Conservation (phyloP, 2,888 invertebrate species). For the Nesidiocoris tenuis region DNA sequence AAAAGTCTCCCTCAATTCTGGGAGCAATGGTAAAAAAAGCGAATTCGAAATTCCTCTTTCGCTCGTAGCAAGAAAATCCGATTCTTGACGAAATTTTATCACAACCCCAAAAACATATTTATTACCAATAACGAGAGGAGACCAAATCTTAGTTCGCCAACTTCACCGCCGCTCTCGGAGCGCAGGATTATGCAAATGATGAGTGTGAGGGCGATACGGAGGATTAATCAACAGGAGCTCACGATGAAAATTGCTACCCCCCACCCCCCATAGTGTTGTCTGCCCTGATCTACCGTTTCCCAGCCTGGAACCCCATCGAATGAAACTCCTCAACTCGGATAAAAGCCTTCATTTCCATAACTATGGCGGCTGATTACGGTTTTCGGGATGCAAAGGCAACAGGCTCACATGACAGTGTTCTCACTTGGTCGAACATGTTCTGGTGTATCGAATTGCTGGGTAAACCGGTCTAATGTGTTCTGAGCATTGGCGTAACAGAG, state of each 20-base stretch:
- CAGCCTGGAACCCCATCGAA: background rate
- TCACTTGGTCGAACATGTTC: background rate
- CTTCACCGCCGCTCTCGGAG: background rate
- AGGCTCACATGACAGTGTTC: background rate
- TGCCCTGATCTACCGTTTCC: background rate
- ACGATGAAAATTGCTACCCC: slow-evolving; percentile 1
- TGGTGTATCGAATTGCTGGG: background rate
- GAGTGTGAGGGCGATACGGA: background rate
- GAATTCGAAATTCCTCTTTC: too few relatives aligned
- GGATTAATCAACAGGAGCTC: slow-evolving; percentile 7
- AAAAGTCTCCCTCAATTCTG: too few relatives aligned
- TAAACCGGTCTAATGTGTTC: too few relatives aligned
- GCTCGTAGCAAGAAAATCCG: too few relatives aligned
- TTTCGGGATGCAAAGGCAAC: background rate
- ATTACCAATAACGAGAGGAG: too few relatives aligned
- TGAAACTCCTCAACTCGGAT: background rate
- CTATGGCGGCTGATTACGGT: background rate
- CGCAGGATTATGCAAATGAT: background rate
- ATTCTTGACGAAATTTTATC: too few relatives aligned
- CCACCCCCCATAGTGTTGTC: too few relatives aligned
- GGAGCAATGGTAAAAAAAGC: too few relatives aligned
- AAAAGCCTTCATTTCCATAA: background rate
- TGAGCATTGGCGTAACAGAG: too few relatives aligned
- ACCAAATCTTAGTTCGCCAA: background rate
- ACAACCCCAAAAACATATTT: too few relatives aligned